phyloP scores from a whole-genome alignment of 1,140 invertebrate genomes.

The Nixonia krombeini region DNA sequence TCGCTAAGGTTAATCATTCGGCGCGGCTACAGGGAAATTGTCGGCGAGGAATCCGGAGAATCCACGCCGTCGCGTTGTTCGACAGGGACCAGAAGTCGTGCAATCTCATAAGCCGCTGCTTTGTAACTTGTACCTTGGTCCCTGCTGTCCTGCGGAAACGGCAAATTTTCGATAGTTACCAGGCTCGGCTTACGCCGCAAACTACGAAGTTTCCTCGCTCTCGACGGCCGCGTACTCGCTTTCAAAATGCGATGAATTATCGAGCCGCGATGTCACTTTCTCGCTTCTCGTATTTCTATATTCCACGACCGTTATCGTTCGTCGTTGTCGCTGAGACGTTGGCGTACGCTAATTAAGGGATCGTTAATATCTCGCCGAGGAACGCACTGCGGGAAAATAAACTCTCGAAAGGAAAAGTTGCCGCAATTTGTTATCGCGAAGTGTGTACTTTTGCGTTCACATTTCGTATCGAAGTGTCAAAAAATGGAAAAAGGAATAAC shows the following conservation, averaged over 20 bases:
- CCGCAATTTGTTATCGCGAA: no score
- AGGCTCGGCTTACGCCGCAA: background rate
- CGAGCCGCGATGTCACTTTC: background rate
- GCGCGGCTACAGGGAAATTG: conserved; percentile 8
- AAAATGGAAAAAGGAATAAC: no score
- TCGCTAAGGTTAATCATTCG: conserved; percentile 40
- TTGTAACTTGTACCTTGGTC: conserved; percentile 24
- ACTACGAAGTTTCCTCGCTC: conserved; percentile 12
- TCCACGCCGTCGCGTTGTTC: conserved; percentile 32
- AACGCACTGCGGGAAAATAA: no score
- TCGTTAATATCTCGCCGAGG: no score
- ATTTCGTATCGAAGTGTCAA: no score
- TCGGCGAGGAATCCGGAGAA: conserved; percentile 31
- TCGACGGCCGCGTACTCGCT: conserved; percentile 14
- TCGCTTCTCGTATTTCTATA: no score
- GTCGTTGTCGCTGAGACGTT: no score
- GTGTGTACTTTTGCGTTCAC: no score
- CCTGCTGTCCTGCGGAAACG: conserved; percentile 23
- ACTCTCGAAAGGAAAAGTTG: no score
- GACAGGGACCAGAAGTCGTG: conserved; percentile 19
- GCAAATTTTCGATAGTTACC: conserved; percentile 35
- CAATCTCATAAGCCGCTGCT: conserved; percentile 27
- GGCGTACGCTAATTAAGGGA: no score
- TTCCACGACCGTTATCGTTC: no score
- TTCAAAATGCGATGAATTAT: conserved; percentile 21